Evolutionary conservation across 2,888 invertebrate species (phyloP), one percentile per base, ranked within the genome.

Genomic region (Maniola hyperantus): DNA sequence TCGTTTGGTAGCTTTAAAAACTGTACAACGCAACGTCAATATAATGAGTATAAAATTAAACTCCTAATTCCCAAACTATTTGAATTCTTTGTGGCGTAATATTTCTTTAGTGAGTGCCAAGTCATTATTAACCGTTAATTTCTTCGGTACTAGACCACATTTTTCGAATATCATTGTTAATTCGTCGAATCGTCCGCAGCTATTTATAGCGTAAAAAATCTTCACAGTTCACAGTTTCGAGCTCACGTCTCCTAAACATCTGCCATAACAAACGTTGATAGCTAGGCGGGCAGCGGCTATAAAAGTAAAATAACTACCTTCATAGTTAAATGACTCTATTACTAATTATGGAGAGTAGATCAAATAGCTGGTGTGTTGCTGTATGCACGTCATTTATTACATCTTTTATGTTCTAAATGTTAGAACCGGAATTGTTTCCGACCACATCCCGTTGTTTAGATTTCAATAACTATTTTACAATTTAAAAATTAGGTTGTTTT

Each of bases 51-150:
- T 48, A 33, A 54, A 26, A 57, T 10, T 36, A n/a, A n/a, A n/a
- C 6, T 50, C 51, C 46, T 54, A 65, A 53, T 51, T 39, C 26
- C 18, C 33, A 11, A 15, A n/a, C 13, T 50, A 66, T 66, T 66
- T 57, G 34, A 66, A 66, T 58, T 58, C 57, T 20, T 55, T 34
- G 57, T 42, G 33, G 39, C 39, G 39, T 61, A 61, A 66, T 60
- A 54, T 50, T 42, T 61, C 61, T 62, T 66, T 66, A 62, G 50
- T 48, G 6, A 50, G 55, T 48, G 62, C 18, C 33, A 51, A 64
- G 64, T 59, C 59, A 60, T 67, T 55, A 64, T 54, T 53, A 67
- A 33, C 46, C 26, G 53, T 48, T 60, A 57, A 59, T 59, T 59
- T 67, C n/a, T 48, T 39, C 33, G 39, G 46, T 33, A 53, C 48